Base-by-base conservation (phyloP, 2,797 vertebrate genomes). In the Helicolenus hilgendorfi region DNA sequence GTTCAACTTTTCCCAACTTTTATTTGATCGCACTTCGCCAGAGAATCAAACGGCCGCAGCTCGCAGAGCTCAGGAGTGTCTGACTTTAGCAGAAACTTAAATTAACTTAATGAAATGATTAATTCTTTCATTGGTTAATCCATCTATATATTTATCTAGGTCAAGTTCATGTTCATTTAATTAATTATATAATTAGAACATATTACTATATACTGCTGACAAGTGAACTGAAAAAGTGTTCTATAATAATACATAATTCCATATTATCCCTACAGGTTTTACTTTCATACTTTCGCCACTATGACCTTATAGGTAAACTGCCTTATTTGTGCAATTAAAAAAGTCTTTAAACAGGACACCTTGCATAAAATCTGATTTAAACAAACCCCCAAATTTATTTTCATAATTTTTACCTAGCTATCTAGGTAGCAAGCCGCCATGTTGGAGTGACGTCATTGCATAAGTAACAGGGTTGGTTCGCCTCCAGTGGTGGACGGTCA, bases 401-500 rank as follows among this genome's bases (percentile, higher is more conserved):
- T 41, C 38, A 15, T 7, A 7, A 15, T 41, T 41, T 0, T 41
- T 41, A 41, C 38, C 38, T 41, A 41, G 38, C 14, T 41, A 41
- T 41, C 38, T 41, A 41, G 38, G 38, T 41, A 41, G 38, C 38
- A 41, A 41, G 38, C 38, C 5, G 5, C 38, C 38, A 41, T 41
- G 38, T 15, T 41, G 41, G 41, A 20, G 41, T 49, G 41, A 49
- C 41, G 15, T 49, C 15, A 18, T 20, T 49, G 41, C 15, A 49
- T 49, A 49, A 49, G 41, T 49, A 18, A 49, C 14, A 5, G 38
- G 38, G 14, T 41, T 41, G 14, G 38, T 41, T 41, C 14, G 38
- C 38, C 38, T 41, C 0, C 41, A 49, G 41, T 0, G 24, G 24
- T 0, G 24, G 0, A 58, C 24, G 0, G 53, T 56, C 24, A 27